These are phyloP conservation scores for Muscicapa comitata DNA, from an alignment of 2,797 vertebrate species.

Conservation along the genomic window DNA sequence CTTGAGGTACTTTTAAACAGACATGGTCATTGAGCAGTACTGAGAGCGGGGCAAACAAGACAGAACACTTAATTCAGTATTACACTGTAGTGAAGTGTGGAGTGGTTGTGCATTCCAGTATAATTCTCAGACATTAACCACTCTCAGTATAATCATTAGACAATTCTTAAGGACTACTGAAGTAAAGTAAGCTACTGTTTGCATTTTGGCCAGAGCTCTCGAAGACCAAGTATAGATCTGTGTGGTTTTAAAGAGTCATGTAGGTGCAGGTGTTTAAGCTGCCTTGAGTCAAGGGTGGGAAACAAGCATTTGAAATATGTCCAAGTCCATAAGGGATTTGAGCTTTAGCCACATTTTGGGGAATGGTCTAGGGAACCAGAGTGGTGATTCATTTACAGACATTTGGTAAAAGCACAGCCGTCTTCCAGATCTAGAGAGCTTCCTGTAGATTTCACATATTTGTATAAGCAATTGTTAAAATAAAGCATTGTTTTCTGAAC, in stretches of 20 bases:
- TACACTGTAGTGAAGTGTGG: accelerated
- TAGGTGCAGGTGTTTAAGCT: background rate
- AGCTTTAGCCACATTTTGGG: background rate
- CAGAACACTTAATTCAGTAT: background rate
- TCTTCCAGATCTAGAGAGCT: background rate
- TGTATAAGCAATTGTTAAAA: background rate
- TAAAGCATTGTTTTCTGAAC: background rate
- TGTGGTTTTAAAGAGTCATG: background rate
- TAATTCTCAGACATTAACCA: background rate
- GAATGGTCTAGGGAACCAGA: background rate
- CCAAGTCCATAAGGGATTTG: background rate
- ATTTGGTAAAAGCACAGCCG: background rate
- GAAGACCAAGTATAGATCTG: background rate
- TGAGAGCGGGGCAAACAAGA: background rate
- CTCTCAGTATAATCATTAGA: background rate
- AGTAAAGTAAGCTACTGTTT: background rate
- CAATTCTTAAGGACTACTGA: background rate
- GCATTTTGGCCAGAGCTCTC: background rate
- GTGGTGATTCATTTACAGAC: background rate
- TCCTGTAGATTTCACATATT: background rate
- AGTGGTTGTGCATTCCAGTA: background rate
- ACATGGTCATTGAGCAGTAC: background rate
- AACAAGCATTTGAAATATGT: background rate
- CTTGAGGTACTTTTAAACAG: background rate
- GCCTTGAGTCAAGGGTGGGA: background rate